Base-by-base conservation (phyloP, 2,113 vertebrate species). In the Guaruba guarouba region DNA sequence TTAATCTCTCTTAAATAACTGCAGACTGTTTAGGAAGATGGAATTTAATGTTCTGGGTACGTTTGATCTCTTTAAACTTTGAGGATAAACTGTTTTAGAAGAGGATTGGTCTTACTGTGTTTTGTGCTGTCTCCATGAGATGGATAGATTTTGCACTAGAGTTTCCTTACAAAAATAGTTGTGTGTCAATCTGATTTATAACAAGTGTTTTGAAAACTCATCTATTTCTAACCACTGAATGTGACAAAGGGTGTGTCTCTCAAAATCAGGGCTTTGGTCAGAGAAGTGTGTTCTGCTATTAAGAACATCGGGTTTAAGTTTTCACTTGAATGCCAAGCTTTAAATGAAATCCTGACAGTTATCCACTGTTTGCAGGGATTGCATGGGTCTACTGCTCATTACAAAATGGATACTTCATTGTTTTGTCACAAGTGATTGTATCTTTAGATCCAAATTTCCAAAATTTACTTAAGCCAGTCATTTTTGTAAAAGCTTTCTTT, bases 241-340 rank as follows among this genome's bases (percentile, higher is more conserved):
- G 80, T 93, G 74, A 59, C 51, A 94, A 67, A 86, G 67, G 73
- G 63, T 63, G 81, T 90, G 41, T 48, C 35, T 95, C 67, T 37
- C 89, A 81, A 71, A 93, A 90, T 88, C 68, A 71, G 9, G 31
- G 44, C 57, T 77, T 94, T 87, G 19, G 63, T 82, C 24, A 87
- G 35, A 61, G 80, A 77, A 93, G 77, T 44, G 41, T 83, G 46
- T 78, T 86, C 52, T 95, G 83, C 63, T 82, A 89, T 92, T 91
- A 51, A 63, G 48, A 95, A 89, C 92, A 96, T 89, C 20, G 54
- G 88, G 67, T 85, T 96, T 95, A 89, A 52, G 87, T 97, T 96
- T 97, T 89, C 62, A 63, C 33, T 97, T 51, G 46, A 94, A 91
- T 95, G 48, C 48, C 35, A 88, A 80, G 54, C 92, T 94, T 95